A percentile compares a stretch with the other conserved stretches of the same genome.
phyloP scores from a whole-genome alignment of 2,113 vertebrate species.

The Cyprinus carpio region DNA sequence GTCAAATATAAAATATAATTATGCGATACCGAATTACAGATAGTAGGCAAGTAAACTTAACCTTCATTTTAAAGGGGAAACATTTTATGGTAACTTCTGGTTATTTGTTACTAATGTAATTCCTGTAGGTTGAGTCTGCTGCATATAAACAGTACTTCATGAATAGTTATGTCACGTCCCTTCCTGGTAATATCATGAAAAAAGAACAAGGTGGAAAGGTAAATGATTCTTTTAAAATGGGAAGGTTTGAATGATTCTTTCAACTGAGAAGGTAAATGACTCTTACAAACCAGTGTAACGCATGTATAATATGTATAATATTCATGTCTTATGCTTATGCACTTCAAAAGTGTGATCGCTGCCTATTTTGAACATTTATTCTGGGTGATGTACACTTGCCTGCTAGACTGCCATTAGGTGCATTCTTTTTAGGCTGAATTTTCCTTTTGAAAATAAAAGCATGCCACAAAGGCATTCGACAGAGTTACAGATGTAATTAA shows the following conservation, averaged over 20 bases:
- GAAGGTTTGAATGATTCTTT: too few relatives aligned
- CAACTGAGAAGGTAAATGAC: not conserved
- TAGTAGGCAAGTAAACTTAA: not conserved
- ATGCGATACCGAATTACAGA: not conserved
- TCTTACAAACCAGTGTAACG: not conserved
- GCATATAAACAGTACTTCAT: conserved; percentile 1
- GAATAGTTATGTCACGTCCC: not conserved
- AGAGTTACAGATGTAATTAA: not conserved
- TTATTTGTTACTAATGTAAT: not conserved
- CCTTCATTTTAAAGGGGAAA: not conserved
- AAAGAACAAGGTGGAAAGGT: not conserved
- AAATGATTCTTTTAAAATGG: not conserved
- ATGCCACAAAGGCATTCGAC: not conserved
- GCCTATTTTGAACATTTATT: not conserved
- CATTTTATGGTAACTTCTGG: not conserved
- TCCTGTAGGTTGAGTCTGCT: not conserved
- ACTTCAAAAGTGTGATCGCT: not conserved
- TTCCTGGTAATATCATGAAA: not conserved
- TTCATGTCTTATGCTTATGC: not conserved
- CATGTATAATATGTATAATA: not conserved
- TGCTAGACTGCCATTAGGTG: not conserved
- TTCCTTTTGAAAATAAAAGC: not conserved
- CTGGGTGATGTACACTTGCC: not conserved
- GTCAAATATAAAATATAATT: not conserved
- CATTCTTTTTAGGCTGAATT: conserved; percentile 16